A percentile compares a stretch with the other conserved stretches of the same genome.
Conservation (phyloP, 2,113 vertebrate species). For the Halcyon malimbica region DNA sequence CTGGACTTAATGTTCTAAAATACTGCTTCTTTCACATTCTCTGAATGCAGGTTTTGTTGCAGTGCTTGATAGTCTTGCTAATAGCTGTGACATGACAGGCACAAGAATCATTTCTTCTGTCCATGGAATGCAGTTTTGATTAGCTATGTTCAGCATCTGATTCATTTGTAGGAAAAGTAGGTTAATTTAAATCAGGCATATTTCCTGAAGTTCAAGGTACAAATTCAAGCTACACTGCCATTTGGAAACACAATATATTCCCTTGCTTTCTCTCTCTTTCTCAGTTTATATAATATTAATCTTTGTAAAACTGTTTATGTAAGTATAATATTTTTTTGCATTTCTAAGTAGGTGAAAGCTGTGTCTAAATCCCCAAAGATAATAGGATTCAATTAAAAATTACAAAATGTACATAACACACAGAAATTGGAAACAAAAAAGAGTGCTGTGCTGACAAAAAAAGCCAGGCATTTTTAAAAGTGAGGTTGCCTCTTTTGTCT, state of each 20-base stretch:
- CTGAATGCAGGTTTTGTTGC: not conserved
- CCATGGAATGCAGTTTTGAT: not conserved
- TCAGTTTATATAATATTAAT: not conserved
- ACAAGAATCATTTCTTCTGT: not conserved
- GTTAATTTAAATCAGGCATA: conserved; percentile 17
- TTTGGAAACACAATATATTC: not conserved
- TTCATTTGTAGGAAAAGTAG: conserved; percentile 25
- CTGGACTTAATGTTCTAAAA: not conserved
- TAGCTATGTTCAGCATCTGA: not conserved
- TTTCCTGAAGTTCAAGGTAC: conserved; percentile 3
- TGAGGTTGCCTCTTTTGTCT: not conserved
- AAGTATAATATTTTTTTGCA: not conserved
- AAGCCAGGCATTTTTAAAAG: not conserved
- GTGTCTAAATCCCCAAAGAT: not conserved
- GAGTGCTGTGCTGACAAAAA: not conserved
- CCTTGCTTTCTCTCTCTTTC: not conserved
- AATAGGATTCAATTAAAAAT: not conserved
- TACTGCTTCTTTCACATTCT: not conserved
- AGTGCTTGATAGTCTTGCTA: not conserved
- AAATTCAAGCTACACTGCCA: not conserved
- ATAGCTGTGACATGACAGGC: not conserved
- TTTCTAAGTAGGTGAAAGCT: not conserved
- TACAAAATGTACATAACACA: not conserved
- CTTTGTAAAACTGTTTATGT: not conserved
- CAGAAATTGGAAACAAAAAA: not conserved